Conservation (phyloP, 2,888 invertebrate genomes). For the Eupithecia centaureata region DNA sequence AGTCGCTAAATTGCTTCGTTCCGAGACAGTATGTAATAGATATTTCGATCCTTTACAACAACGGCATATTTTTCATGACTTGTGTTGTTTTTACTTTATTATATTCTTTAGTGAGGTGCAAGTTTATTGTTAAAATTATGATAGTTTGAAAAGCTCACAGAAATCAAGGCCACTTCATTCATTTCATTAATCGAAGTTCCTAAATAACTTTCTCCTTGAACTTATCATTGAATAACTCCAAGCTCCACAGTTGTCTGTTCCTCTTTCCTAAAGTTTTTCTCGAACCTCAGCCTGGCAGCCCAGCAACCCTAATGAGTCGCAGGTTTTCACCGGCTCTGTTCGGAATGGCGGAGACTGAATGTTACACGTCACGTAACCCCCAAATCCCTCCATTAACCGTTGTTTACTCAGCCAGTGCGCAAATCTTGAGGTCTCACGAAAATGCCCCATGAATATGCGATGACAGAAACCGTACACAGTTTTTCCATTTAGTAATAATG, state of each 20-base stretch:
- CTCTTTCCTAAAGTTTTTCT: neutral
- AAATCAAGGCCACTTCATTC: neutral
- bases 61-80: neutral
- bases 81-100: neutral
- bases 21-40: neutral
- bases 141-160: neutral
- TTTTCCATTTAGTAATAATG: conserved; percentile 83
- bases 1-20: neutral
- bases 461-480: conserved; percentile 83
- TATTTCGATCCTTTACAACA: neutral
- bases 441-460: conserved; percentile 84
- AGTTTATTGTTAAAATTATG: neutral
- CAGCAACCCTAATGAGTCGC: conserved; percentile 37
- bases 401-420: conserved; percentile 80
- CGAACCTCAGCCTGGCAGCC: neutral
- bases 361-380: conserved; percentile 74
- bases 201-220: neutral
- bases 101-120: neutral
- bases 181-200: neutral
- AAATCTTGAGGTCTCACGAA: conserved; percentile 82
- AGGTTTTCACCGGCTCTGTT: conserved; percentile 42
- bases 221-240: neutral
- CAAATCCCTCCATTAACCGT: conserved; percentile 80
- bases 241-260: neutral
- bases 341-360: conserved; percentile 65